Evolutionary conservation across 2,113 vertebrate genomes (phyloP), one percentile per base, ranked within the genome.

Genomic region (Dolichallabes microphthalmus): DNA sequence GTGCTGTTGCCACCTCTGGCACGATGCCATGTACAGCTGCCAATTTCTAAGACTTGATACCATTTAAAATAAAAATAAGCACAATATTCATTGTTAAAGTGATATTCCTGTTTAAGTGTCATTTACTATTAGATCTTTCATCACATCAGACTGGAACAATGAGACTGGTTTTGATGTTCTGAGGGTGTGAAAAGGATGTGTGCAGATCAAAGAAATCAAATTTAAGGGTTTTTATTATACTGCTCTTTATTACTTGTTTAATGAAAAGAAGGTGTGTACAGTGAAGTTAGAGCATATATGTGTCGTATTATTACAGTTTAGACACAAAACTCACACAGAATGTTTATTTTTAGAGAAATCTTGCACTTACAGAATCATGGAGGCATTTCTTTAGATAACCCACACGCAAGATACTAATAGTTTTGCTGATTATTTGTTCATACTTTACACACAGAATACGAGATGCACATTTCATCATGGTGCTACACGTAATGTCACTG

Each of bases 171-270:
- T 45, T 25, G 14, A 74, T 7, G 22, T 74, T 74, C 3, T 74
- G 71, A 74, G 11, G 22, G 39, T 45, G 20, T 52, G 39, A 50
- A 74, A 12, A 50, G 39, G 20, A 50, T 45, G 45, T 45, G 20
- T 1, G 6, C 30, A 14, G 74, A 77, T 55, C 74, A 30, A 77
- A 30, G n/a, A 75, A 2, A 6, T n/a, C 78, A 73, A 64, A 64
- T 30, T 80, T 32, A 39, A 81, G 86, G 82, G 87, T 85, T 82
- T 82, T 82, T 83, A 82, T 66, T 39, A 82, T 88, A 84, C 79
- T 58, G 76, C 80, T 63, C 58, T 84, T 85, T 17, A 87, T 55
- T 66, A 52, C 39, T 17, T 64, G 12, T 77, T 87, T 83, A 82
- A 73, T 87, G 82, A 86, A 17, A 81, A 63, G 63, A 63, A 83